A percentile compares a stretch with the other conserved stretches of the same genome.
phyloP scores from a whole-genome alignment of 2,113 vertebrate species.

The Corythornis vintsioides region DNA sequence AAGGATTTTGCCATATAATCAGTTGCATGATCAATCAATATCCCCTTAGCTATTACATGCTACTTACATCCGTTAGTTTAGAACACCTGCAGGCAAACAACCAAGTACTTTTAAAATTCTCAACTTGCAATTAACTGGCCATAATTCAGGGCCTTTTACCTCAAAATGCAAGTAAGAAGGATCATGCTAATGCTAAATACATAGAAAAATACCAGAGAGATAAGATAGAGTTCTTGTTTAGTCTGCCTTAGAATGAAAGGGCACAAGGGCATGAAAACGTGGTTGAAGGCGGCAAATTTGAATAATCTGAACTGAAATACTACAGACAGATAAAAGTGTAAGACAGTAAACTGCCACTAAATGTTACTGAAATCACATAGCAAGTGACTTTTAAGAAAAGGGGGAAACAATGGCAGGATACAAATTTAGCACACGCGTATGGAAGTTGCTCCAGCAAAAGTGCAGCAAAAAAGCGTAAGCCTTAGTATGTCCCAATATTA shows the following conservation, averaged over 20 bases:
- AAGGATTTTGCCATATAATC: not conserved
- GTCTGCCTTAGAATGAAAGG: not conserved
- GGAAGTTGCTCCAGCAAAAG: not conserved
- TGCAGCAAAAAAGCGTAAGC: not conserved
- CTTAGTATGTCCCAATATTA: not conserved
- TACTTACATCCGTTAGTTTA: not conserved
- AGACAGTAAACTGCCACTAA: not conserved
- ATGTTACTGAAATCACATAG: not conserved
- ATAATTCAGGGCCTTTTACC: not conserved
- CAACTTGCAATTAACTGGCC: not conserved
- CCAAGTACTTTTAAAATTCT: not conserved
- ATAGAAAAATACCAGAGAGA: not conserved
- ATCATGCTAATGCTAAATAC: not conserved
- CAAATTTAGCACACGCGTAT: not conserved
- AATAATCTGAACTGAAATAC: not conserved
- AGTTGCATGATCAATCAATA: not conserved
- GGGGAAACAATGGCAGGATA: not conserved
- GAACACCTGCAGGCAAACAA: not conserved
- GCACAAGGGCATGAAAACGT: not conserved
- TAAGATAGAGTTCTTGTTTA: not conserved
- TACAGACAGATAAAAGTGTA: not conserved
- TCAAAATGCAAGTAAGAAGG: not conserved
- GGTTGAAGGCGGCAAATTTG: not conserved
- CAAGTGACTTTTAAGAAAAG: not conserved
- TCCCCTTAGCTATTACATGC: not conserved